Evolutionary conservation across 2,888 invertebrate species (phyloP).

Genomic region (Heliconius cydno): DNA sequence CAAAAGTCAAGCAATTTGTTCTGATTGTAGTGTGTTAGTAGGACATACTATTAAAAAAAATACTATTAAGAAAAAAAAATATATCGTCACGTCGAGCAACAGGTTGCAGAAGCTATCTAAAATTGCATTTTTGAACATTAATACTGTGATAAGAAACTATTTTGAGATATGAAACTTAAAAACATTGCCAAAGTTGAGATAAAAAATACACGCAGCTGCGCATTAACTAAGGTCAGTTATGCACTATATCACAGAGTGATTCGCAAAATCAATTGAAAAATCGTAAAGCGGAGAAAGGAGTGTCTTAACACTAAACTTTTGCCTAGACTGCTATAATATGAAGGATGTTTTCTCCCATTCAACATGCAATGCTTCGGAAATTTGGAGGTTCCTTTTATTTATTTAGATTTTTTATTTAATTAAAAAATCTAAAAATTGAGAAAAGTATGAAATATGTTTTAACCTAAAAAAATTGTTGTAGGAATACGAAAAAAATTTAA

Average conservation of each 20-base stretch:
- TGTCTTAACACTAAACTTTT: too few species aligned
- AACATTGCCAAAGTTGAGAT: slow-evolving; percentile 48
- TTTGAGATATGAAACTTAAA: slow-evolving; percentile 8
- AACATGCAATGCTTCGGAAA: too few species aligned
- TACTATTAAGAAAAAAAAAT: slow-evolving; percentile 22
- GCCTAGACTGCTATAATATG: too few species aligned
- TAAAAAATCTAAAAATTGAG: too few species aligned
- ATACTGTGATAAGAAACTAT: slow-evolving; percentile 40
- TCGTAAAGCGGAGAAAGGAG: too few species aligned
- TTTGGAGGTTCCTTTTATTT: too few species aligned
- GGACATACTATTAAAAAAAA: slow-evolving; percentile 53
- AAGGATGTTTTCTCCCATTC: too few species aligned
- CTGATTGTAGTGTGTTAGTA: slow-evolving; percentile 60
- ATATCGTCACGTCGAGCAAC: slow-evolving; percentile 46
- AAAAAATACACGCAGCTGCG: slow-evolving; percentile 5
- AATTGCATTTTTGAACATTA: slow-evolving; percentile 60
- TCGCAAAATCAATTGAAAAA: not conserved
- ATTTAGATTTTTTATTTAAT: too few species aligned
- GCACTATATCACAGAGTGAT: not conserved
- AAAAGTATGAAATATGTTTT: not conserved
- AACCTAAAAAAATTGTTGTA: not conserved
- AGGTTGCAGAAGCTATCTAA: slow-evolving; percentile 71
- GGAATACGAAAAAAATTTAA: not conserved
- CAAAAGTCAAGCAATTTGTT: slow-evolving; percentile 65
- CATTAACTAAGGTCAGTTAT: slow-evolving; percentile 16